These are phyloP conservation scores for Sphaeridia pumilis DNA, from an alignment of 2,888 invertebrate genomes.

Conservation along the genomic window DNA sequence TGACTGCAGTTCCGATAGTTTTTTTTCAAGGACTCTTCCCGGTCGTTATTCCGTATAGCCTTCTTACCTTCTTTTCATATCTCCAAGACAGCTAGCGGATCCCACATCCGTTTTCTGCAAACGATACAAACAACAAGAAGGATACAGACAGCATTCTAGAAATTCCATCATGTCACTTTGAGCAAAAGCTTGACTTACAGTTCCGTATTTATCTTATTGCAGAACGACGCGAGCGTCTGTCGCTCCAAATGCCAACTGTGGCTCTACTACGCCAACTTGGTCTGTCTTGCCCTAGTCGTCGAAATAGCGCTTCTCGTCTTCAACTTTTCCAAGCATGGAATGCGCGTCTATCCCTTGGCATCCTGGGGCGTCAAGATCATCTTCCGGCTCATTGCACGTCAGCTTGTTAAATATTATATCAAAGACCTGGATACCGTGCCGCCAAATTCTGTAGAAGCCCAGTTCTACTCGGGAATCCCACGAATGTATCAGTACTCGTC, in stretches of 20 bases:
- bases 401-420: slow-evolving; percentile 14
- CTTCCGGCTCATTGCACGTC: slow-evolving; percentile 11
- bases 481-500: slow-evolving; percentile 12
- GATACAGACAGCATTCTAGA: no score
- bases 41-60: not conserved
- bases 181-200: no score
- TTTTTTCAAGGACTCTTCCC: not conserved
- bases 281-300: slow-evolving; percentile 3
- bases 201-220: not conserved
- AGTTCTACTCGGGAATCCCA: slow-evolving; percentile 8
- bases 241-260: slow-evolving; percentile 9
- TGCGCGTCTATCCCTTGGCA: slow-evolving; percentile 14
- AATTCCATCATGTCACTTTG: no score
- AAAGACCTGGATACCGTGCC: slow-evolving; percentile 8
- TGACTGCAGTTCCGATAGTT: no score
- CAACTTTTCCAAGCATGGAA: slow-evolving; percentile 11
- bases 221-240: slow-evolving; percentile 10
- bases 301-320: slow-evolving; percentile 11
- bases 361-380: slow-evolving; percentile 13
- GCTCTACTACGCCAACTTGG: slow-evolving; percentile 12
- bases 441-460: slow-evolving; percentile 11
- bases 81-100: not conserved
- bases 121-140: no score
- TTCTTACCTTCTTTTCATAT: not conserved
- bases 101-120: no score